Evolutionary conservation across 2,888 invertebrate genomes (phyloP).

Genomic region (Cheilosia pagana): DNA sequence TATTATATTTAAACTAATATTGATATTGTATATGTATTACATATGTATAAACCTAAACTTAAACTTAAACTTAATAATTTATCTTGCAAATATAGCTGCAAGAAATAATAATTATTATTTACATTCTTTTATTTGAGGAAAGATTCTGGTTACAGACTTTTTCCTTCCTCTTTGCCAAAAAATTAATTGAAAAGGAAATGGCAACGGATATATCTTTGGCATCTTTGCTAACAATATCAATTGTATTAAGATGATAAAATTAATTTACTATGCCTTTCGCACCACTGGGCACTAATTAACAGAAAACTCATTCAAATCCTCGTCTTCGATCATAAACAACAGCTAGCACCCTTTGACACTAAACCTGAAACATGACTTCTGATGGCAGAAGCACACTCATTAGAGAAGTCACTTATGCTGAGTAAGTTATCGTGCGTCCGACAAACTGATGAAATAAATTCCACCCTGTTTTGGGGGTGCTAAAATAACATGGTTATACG

Average conservation of each 20-base stretch:
- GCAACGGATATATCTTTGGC: too few relatives aligned
- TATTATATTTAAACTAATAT: too few relatives aligned
- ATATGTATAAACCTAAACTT: too few relatives aligned
- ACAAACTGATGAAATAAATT: conserved; percentile 69
- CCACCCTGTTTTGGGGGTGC: conserved; percentile 36
- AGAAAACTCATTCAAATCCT: conserved; percentile 28
- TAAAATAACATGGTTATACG: conserved; percentile 68
- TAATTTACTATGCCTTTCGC: neutral
- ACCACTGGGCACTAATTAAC: conserved; percentile 8
- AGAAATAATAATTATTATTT: too few relatives aligned
- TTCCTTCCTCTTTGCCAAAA: too few relatives aligned
- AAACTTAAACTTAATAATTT: too few relatives aligned
- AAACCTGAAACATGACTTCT: conserved; percentile 54
- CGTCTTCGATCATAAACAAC: neutral
- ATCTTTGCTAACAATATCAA: too few relatives aligned
- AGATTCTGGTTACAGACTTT: too few relatives aligned
- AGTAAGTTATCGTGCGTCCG: conserved; percentile 57
- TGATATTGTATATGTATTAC: too few relatives aligned
- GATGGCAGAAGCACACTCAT: conserved; percentile 61
- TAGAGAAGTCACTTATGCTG: conserved; percentile 59
- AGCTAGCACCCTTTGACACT: conserved; percentile 8
- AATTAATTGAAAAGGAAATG: too few relatives aligned
- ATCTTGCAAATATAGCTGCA: too few relatives aligned
- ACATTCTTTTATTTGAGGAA: too few relatives aligned
- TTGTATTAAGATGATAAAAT: neutral